Conservation (phyloP, 2,797 vertebrate species). For the Cryptoprocta ferox region DNA sequence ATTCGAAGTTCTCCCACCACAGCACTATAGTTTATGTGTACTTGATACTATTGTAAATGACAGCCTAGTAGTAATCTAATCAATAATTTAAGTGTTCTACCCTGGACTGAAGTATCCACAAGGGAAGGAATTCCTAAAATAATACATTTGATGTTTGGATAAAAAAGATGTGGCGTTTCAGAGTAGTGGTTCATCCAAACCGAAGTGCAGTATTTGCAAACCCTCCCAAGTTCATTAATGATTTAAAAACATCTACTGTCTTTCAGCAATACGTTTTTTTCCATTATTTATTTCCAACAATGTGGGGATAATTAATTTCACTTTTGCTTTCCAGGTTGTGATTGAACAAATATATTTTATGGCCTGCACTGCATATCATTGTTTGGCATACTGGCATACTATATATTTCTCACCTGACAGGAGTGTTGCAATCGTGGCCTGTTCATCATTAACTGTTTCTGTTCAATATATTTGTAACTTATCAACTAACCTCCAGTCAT, state of each 20-base stretch:
- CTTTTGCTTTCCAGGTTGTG: neutral
- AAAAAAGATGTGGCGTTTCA: conserved; percentile 50
- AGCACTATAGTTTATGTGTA: neutral
- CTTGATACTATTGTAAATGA: conserved; percentile 60
- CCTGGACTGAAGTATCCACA: conserved; percentile 13
- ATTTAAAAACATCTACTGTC: conserved; percentile 55
- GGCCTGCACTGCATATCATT: neutral
- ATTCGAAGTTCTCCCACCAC: neutral
- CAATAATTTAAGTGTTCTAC: conserved; percentile 63
- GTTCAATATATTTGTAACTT: neutral
- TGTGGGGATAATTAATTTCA: conserved; percentile 50
- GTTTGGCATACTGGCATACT: neutral
- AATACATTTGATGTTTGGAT: conserved; percentile 54
- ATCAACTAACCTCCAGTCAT: neutral
- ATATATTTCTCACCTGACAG: neutral
- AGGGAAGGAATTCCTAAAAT: conserved; percentile 43
- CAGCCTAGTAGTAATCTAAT: conserved; percentile 51
- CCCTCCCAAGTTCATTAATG: conserved; percentile 43
- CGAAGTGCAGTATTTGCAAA: conserved; percentile 60
- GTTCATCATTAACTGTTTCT: neutral
- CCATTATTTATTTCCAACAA: conserved; percentile 69
- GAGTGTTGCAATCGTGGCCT: neutral
- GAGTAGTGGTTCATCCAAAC: neutral
- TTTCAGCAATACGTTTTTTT: conserved; percentile 12
- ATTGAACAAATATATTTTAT: conserved; percentile 18